Percentiles rank a stretch among this genome's conserved stretches.
Conservation (phyloP, 2,888 invertebrate species). For the Parasteatoda lunata region DNA sequence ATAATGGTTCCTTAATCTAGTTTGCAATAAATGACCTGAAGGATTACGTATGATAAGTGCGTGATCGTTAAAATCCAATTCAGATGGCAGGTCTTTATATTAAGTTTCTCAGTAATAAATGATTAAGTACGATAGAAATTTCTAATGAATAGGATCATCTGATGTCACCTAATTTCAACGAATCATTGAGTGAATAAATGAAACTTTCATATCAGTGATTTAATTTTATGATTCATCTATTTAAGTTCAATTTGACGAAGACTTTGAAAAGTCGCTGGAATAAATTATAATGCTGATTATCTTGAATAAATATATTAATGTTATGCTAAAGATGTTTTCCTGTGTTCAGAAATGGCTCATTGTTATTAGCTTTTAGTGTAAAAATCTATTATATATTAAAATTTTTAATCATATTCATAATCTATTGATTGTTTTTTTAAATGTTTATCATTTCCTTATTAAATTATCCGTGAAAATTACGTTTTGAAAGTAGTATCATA, state of each 20-base stretch:
- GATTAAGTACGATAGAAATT: conserved; percentile 20
- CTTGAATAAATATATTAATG: neutral
- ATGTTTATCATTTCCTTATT: too few relatives aligned
- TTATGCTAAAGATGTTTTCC: neutral
- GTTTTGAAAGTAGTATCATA: too few relatives aligned
- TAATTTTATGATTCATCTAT: conserved; percentile 18
- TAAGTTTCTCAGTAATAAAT: conserved; percentile 29
- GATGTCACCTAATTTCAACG: conserved; percentile 2
- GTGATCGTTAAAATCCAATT: conserved; percentile 6
- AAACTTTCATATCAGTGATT: neutral
- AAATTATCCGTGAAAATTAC: too few relatives aligned
- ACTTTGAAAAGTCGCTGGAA: neutral
- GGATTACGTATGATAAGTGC: neutral
- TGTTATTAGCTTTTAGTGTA: neutral
- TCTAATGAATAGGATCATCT: conserved; percentile 27
- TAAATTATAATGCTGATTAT: neutral
- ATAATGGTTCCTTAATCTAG: neutral
- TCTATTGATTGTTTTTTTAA: too few relatives aligned
- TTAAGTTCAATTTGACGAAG: neutral
- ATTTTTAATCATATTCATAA: too few relatives aligned
- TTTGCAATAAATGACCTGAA: too few relatives aligned
- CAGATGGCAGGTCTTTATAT: neutral
- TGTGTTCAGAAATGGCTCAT: neutral
- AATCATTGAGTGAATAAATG: conserved; percentile 23
- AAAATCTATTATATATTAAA: too few relatives aligned